Base-by-base conservation (phyloP, 2,113 vertebrate genomes). In the Muntiacus muntjak region DNA sequence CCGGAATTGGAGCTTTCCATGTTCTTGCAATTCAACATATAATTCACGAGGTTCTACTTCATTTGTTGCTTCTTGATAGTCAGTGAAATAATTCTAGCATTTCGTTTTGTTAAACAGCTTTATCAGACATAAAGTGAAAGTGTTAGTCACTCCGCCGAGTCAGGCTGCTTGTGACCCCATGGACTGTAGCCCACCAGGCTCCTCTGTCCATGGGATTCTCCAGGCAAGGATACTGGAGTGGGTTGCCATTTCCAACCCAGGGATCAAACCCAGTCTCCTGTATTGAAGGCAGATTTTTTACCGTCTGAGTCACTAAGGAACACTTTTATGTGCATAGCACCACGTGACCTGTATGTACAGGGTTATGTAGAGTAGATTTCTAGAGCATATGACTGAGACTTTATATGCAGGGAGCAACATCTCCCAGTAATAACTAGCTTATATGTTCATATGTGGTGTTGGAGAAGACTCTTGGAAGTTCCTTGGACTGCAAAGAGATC, bases 281-380 rank as follows among this genome's bases (percentile, higher is more conserved):
- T 21, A 71, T 19, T 71, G 5, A 0, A 71, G 64, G 64, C 64
- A 71, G 64, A 71, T 36, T 71, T 36, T 36, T 36, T 36, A 36
- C 64, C 64, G 2, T 71, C 17, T 71, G 64, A 36, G n/a, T 71
- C 64, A 1, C 64, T 36, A 36, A n/a, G 9, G n/a, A 71, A 36
- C 4, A 1, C 4, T 36, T n/a, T 36, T 5, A 5, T 0, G 0
- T 71, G 4, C 64, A 11, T 19, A 11, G n/a, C 1, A 21, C 64
- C 64, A 36, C 1, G n/a, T 36, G n/a, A 81, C 5, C 10, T 52
- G 1, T 6, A 62, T 11, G 10, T 36, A 82, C 23, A 1, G 26
- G 1, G 1, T 12, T 52, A 14, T 40, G 54, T 21, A 50, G 4
- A 40, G 1, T 14, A 40, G 14, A 21, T 21, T 33, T 52, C 6